Percentiles rank a stretch among this genome's conserved stretches.
These are phyloP conservation scores for Halcyon malimbica DNA, from an alignment of 2,113 vertebrate genomes.

Conservation along the genomic window DNA sequence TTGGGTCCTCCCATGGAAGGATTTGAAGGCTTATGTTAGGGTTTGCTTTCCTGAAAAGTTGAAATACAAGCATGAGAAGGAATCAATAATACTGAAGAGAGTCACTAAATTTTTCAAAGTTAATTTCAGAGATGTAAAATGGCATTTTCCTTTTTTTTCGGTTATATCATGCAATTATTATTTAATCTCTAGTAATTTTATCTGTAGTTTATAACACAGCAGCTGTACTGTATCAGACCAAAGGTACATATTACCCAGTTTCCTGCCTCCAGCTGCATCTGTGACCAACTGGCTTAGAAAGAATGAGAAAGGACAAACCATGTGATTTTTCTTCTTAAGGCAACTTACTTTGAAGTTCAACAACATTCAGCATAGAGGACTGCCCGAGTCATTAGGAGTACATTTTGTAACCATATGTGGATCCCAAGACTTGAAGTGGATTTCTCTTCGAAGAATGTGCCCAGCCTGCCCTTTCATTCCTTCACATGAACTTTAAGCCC, in stretches of 20 bases:
- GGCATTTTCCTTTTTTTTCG: neutral
- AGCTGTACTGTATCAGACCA: neutral
- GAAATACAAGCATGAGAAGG: neutral
- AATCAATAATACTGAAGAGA: neutral
- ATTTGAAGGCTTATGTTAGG: neutral
- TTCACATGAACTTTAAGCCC: neutral
- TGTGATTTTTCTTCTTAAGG: neutral
- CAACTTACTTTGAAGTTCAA: neutral
- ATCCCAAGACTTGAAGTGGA: neutral
- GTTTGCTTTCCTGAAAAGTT: constrained; percentile 4
- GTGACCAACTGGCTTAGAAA: neutral
- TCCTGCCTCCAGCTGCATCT: neutral
- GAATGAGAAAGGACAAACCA: neutral
- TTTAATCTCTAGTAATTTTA: neutral
- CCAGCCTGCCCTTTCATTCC: neutral
- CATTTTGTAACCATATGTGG: neutral
- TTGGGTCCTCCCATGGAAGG: neutral
- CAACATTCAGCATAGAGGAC: neutral
- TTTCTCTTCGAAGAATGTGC: neutral
- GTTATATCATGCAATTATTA: neutral
- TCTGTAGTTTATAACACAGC: neutral
- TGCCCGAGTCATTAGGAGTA: neutral
- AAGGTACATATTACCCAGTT: neutral
- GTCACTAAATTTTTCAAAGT: neutral
- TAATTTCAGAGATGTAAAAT: neutral